Conservation (phyloP, 2,113 vertebrate species). For the Quiscalus mexicanus region DNA sequence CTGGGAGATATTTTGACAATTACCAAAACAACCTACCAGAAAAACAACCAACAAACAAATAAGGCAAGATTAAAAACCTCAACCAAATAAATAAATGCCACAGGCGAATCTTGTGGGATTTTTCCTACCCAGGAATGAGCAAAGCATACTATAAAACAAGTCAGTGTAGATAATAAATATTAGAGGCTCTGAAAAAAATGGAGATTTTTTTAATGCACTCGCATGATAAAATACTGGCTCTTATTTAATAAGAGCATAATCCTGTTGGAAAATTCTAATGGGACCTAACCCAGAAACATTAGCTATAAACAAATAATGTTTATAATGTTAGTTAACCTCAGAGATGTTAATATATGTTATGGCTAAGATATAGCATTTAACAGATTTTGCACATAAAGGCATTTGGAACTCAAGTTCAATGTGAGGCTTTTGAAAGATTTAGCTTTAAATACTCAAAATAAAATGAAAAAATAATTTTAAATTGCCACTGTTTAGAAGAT, state of each 20-base stretch:
- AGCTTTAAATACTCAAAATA: constrained; percentile 25
- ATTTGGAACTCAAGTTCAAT: not conserved
- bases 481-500: not conserved
- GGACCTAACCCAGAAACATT: constrained; percentile 9
- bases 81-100: not conserved
- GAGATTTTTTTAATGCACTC: not conserved
- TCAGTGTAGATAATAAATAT: not conserved
- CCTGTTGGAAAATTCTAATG: not conserved
- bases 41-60: not conserved
- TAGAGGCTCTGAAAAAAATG: not conserved
- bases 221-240: constrained; percentile 13
- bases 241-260: not conserved
- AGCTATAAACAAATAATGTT: constrained; percentile 34
- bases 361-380: not conserved
- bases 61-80: not conserved
- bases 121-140: not conserved
- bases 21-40: not conserved
- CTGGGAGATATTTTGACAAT: not conserved
- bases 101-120: not conserved
- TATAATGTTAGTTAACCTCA: constrained; percentile 34
- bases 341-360: not conserved
- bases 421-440: not conserved
- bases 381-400: constrained; percentile 7
- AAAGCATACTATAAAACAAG: not conserved
- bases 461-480: not conserved